A percentile compares a stretch with the other conserved stretches of the same genome.
phyloP scores from a whole-genome alignment of 2,797 vertebrate genomes.

The Lophius americanus region DNA sequence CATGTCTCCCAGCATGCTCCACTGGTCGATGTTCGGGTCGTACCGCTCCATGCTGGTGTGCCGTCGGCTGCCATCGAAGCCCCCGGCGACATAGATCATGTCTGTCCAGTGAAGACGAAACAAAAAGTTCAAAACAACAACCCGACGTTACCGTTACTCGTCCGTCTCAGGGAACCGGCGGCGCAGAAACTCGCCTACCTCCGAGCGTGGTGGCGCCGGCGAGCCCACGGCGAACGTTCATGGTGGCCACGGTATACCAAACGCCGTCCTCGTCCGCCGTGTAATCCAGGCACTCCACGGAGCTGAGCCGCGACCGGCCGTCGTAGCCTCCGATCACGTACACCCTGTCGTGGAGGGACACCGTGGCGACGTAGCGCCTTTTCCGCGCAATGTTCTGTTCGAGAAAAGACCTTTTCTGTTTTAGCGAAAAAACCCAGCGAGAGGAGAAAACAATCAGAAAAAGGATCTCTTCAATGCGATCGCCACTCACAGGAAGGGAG shows the following conservation, averaged over 20 bases:
- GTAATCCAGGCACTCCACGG: slow-evolving; percentile 96
- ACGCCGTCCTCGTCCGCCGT: slow-evolving; percentile 96
- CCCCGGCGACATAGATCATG: slow-evolving; percentile 98
- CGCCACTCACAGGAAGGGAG: slow-evolving; percentile 90
- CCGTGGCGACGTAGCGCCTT: slow-evolving; percentile 94
- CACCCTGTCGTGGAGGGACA: slow-evolving; percentile 94
- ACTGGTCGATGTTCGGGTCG: slow-evolving; percentile 98
- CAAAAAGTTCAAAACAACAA: not conserved
- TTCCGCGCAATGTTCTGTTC: slow-evolving; percentile 94
- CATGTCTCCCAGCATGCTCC: slow-evolving; percentile 99
- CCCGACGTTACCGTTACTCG: too few relatives aligned
- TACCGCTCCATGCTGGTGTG: slow-evolving; percentile 99
- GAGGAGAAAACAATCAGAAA: not conserved
- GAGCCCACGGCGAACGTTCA: slow-evolving; percentile 95
- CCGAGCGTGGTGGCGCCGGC: slow-evolving; percentile 96
- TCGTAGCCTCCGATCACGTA: slow-evolving; percentile 98
- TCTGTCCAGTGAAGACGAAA: slow-evolving; percentile 76
- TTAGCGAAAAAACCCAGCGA: slow-evolving; percentile 4
- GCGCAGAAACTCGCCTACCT: slow-evolving; percentile 74
- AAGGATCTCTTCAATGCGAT: not conserved
- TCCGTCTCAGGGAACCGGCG: not conserved
- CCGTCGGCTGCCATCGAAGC: slow-evolving; percentile 95
- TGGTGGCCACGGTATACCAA: slow-evolving; percentile 98
- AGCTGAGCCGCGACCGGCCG: slow-evolving; percentile 95
- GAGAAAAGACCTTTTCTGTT: not conserved